Evolutionary conservation across 2,113 vertebrate species (phyloP), one percentile per base, ranked within the genome.

Genomic region (Microtus oregoni): DNA sequence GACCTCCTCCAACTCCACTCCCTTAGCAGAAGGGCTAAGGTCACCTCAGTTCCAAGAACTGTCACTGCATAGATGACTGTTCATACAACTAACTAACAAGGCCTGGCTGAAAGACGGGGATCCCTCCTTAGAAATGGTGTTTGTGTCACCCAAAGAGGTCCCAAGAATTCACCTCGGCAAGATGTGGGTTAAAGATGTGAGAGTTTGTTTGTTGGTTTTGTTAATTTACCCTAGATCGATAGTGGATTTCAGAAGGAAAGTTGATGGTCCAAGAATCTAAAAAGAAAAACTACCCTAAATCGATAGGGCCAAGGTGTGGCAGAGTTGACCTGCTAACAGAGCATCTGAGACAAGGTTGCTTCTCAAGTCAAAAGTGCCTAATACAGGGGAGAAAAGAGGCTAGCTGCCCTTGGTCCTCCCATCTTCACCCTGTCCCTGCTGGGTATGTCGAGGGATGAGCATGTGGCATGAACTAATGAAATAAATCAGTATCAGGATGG

Each of bases 211-310:
- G 9, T 7, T 24, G 73, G 13, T 61, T 79, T 38, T 68, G 30
- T 7, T 32, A 11, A n/a, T 63, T 77, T 58, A 63, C 8, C 30
- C 24, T 72, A 47, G 50, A 50, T 3, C 67, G 44, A 73, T 55
- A 55, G 20, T 78, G 8, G 7, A 11, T 0, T 75, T 28, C 7
- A 11, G 0, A 22, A 4, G 6, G 11, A 63, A 14, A 3, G 5
- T 38, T 15, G 7, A 52, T 30, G 4, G 90, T 22, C 20, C 19
- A 26, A 79, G 63, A 75, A 9, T 67, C 55, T 86, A 86, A 24
- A 20, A 93, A 89, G 38, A 22, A 35, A 95, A 85, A 67, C 11
- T 15, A 14, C 35, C 26, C 38, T 91, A 30, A 11, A 0, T 22
- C 13, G 11, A 50, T 55, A 83, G 3, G 63, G 8, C n/a, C 35